Base-by-base conservation (phyloP, 2,797 vertebrate genomes). In the Sphenodon punctatus region DNA sequence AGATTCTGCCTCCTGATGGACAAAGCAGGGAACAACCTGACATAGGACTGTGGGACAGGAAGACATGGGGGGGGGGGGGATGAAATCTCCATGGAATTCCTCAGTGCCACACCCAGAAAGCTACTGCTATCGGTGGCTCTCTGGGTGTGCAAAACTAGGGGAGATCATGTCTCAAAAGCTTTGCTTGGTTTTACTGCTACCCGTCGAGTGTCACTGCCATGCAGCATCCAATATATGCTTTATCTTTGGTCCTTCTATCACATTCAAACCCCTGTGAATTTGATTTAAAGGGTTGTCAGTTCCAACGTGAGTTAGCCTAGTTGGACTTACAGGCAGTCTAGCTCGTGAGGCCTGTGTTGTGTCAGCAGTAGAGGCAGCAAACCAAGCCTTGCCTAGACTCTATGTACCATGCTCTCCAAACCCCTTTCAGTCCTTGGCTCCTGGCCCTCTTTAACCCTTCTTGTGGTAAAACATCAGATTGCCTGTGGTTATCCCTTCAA, bases 381-480 rank as follows among this genome's bases (percentile, higher is more conserved):
- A 68, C 60, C 75, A 22, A 67, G 48, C 23, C 49, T 27, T 55
- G 43, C 38, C 63, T 80, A 1, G 23, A 74, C n/a, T 10, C 42
- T 43, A 17, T 19, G 19, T 78, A 39, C 34, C 27, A 49, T 39
- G 30, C 27, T 78, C 79, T 67, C 53, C 66, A 46, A 84, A 65
- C 36, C 30, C 42, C 32, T 73, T 71, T 23, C 20, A 75, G 70
- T 51, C 61, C 75, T 74, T 80, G 43, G n/a, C 64, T 73, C 23
- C 58, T 79, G 51, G 82, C 78, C 79, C 55, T 15, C 69, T 74
- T 75, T 87, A 90, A 90, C 84, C 90, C 77, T 80, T 82, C 89
- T 69, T 71, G 75, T 83, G 73, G 75, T 89, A 87, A 86, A 87
- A 87, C 77, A 73, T 80, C n/a, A n/a, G 84, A 82, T 79, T 78